A percentile compares a stretch with the other conserved stretches of the same genome.
phyloP scores from a whole-genome alignment of 2,797 vertebrate species.

The Hypotaenidia philippensis region DNA sequence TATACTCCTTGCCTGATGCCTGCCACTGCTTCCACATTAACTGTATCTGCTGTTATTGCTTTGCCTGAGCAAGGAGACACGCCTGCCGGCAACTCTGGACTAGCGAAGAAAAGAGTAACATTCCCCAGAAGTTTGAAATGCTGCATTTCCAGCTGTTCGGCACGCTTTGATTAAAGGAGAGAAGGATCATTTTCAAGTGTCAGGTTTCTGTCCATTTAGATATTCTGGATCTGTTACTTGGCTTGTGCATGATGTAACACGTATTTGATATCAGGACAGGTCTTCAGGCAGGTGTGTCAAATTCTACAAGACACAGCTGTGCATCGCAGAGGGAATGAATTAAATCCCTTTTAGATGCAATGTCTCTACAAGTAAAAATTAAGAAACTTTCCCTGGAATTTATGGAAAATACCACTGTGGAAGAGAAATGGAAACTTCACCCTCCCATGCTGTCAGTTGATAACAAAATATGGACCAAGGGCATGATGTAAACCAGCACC shows the following conservation, averaged over 20 bases:
- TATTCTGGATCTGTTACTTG: background rate
- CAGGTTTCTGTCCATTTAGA: background rate
- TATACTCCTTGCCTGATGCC: background rate
- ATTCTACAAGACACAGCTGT: background rate
- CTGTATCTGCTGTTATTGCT: background rate
- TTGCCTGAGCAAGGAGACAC: background rate
- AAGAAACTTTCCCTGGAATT: background rate
- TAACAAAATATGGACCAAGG: background rate
- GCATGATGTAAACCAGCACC: background rate
- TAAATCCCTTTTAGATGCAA: background rate
- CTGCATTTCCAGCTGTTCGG: background rate
- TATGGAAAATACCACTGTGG: background rate
- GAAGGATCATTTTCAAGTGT: background rate
- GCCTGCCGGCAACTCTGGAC: background rate
- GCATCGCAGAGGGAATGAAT: background rate
- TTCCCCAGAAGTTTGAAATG: background rate
- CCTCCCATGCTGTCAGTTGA: background rate
- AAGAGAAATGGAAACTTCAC: background rate
- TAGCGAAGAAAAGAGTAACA: background rate
- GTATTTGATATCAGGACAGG: background rate
- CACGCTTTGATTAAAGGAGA: background rate
- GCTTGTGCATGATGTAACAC: background rate
- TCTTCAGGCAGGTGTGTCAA: background rate
- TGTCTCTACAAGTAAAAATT: background rate
- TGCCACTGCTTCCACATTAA: background rate